A percentile compares a stretch with the other conserved stretches of the same genome.
Conservation (phyloP, 2,888 invertebrate genomes). For the Miltochrista miniata region DNA sequence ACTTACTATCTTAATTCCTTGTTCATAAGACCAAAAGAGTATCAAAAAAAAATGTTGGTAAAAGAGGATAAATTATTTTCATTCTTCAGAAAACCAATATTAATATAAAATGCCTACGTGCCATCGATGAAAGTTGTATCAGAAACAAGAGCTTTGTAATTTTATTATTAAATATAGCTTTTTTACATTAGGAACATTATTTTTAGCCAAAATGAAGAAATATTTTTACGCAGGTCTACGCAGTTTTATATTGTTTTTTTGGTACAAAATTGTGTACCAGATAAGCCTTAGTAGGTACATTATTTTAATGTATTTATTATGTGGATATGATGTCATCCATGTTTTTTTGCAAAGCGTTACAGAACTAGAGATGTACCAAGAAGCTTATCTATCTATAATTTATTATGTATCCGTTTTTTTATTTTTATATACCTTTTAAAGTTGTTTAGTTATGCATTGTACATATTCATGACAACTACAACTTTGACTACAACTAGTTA, state of each 20-base stretch:
- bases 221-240: constrained; percentile 23
- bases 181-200: constrained; percentile 49
- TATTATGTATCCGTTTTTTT: neutral
- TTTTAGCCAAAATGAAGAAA: constrained; percentile 19
- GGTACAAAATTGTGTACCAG: neutral
- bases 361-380: no score
- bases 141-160: constrained; percentile 66
- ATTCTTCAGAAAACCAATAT: no score
- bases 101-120: constrained; percentile 3
- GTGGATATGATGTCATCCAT: neutral
- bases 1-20: no score
- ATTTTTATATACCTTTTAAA: neutral
- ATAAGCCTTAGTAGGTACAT: no score
- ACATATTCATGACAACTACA: constrained; percentile 19
- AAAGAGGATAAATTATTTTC: no score
- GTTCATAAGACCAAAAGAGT: no score
- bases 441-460: constrained; percentile 9
- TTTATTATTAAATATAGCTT: constrained; percentile 61
- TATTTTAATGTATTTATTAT: neutral
- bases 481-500: constrained; percentile 6
- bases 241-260: constrained; percentile 6
- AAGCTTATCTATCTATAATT: no score
- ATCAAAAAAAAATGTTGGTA: no score
- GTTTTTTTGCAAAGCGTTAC: neutral
- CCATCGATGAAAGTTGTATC: constrained; percentile 26